Evolutionary conservation across 2,113 vertebrate species (phyloP), one percentile per base, ranked within the genome.

Genomic region (Echinops telfairi): DNA sequence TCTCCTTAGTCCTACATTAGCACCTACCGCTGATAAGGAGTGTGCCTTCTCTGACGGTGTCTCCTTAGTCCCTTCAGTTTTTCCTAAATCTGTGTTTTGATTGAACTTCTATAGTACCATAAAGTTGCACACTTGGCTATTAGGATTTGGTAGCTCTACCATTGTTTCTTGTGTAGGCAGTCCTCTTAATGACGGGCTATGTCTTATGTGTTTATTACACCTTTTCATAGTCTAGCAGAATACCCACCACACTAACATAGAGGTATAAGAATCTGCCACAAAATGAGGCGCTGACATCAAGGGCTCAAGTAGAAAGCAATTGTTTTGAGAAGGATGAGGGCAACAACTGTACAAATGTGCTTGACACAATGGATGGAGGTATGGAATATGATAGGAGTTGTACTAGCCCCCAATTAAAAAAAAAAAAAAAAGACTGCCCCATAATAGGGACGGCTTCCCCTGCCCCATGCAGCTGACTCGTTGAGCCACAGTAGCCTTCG

Each of bases 151-250:
- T 36, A 40, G 75, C 68, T 27, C 84, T 70, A 14, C 66, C 88
- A 36, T n/a, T 57, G 16, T 53, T 76, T n/a, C 68, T 23, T 33
- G 9, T 83, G 31, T 29, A 83, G 27, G 57, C 84, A 78, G 40
- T 75, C 36, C 16, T 66, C 47, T 71, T 76, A 86, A 31, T 6
- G 47, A 86, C 4, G 60, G 57, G 15, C 29, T 7, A 9, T 6
- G 12, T 43, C 68, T 73, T 78, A 78, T 0, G 53, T 31, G 78
- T 58, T 66, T 12, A 82, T 27, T 38, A 8, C 36, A n/a, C 20
- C 57, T 86, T 95, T 68, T 78, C 58, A 22, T 31, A 68, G 62
- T 82, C 29, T 38, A 75, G 40, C n/a, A 77, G 75, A 88, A 89
- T 36, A 6, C 19, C 29, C 23, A 78, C 60, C 53, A 90, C 38